Percentiles rank a stretch among this genome's conserved stretches.
Conservation (phyloP, 2,113 vertebrate species). For the Lanius collurio region DNA sequence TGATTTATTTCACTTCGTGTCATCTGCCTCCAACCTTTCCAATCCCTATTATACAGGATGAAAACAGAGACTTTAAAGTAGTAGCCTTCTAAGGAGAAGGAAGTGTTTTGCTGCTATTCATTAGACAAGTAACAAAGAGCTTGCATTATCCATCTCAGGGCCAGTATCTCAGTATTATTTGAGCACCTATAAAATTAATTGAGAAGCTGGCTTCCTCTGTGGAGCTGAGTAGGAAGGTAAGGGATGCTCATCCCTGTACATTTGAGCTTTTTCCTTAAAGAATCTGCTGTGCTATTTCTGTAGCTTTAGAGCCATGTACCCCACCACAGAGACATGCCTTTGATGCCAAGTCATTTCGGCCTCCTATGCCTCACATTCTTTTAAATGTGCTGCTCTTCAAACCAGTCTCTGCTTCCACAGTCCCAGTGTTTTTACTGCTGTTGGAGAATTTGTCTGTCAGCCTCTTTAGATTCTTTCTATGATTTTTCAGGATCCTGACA, state of each 20-base stretch:
- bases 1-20: conserved; percentile 3
- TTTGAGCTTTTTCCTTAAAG: neutral
- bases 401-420: neutral
- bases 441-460: neutral
- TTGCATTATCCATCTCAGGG: neutral
- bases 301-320: neutral
- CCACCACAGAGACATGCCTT: neutral
- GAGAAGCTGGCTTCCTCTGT: neutral
- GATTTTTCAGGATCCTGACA: conserved; percentile 8
- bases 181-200: neutral
- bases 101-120: neutral
- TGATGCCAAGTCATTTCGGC: neutral
- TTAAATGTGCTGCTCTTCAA: neutral
- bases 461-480: neutral
- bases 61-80: conserved; percentile 6
- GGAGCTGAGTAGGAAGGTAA: neutral
- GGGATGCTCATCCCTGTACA: neutral
- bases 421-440: neutral
- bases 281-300: neutral
- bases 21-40: neutral
- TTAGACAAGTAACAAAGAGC: neutral
- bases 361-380: neutral
- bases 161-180: neutral
- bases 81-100: neutral
- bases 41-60: neutral